Percentiles rank a stretch among this genome's conserved stretches.
These are phyloP conservation scores for Cetonia aurata DNA, from an alignment of 2,888 invertebrate genomes.

Conservation along the genomic window DNA sequence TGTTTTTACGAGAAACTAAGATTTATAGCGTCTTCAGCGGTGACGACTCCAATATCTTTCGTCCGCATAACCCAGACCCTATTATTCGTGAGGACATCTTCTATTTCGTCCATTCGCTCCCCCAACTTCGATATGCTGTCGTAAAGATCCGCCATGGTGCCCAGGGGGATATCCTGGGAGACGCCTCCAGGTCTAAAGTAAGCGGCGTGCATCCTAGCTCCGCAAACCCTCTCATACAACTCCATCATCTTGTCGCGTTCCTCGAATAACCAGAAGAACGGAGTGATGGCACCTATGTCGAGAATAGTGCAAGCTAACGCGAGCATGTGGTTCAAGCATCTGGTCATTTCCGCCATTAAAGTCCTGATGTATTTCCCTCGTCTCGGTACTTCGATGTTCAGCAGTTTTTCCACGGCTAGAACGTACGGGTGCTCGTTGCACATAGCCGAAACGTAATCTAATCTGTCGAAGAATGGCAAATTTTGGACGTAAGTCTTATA, in stretches of 20 bases:
- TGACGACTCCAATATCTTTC: constrained; percentile 79
- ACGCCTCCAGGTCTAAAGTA: constrained; percentile 90
- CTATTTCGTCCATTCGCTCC: constrained; percentile 86
- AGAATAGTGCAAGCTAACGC: constrained; percentile 80
- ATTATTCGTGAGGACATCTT: constrained; percentile 83
- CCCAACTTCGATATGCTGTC: constrained; percentile 76
- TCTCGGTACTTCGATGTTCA: constrained; percentile 81
- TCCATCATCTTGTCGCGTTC: constrained; percentile 90
- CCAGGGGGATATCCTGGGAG: constrained; percentile 78
- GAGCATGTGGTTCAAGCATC: constrained; percentile 85
- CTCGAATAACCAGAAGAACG: constrained; percentile 93
- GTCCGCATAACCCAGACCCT: constrained; percentile 80
- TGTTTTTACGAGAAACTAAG: constrained; percentile 73
- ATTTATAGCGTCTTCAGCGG: constrained; percentile 82
- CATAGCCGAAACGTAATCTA: constrained; percentile 90
- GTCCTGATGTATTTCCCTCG: constrained; percentile 86
- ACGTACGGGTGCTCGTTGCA: constrained; percentile 84
- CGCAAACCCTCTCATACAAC: constrained; percentile 85
- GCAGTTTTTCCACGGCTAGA: constrained; percentile 85
- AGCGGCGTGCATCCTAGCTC: constrained; percentile 86
- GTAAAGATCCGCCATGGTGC: constrained; percentile 84
- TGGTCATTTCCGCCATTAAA: constrained; percentile 78
- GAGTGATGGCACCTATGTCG: constrained; percentile 89
- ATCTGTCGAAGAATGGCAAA: constrained; percentile 87
- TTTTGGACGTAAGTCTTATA: constrained; percentile 88